Conservation (phyloP, 2,113 vertebrate species). For the Apaloderma vittatum region DNA sequence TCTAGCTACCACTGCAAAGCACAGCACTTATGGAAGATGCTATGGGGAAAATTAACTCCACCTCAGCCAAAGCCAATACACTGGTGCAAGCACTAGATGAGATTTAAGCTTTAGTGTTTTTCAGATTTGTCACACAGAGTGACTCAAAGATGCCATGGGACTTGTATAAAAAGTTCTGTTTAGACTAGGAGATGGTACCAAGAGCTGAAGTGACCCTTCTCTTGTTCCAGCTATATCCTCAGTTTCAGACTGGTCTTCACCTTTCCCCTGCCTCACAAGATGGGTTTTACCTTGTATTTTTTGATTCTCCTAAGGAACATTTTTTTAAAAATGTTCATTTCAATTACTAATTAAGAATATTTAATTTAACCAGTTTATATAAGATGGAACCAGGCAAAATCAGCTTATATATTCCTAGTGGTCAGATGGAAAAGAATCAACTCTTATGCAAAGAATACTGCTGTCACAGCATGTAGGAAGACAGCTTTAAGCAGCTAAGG, state of each 20-base stretch:
- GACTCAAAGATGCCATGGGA: background rate
- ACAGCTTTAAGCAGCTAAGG: background rate
- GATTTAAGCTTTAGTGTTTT: background rate
- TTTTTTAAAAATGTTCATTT: background rate
- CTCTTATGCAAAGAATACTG: background rate
- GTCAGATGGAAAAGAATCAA: background rate
- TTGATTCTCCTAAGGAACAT: slow-evolving; percentile 63
- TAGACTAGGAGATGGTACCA: background rate
- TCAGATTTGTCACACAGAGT: background rate
- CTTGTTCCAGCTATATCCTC: background rate
- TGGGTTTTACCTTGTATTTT: slow-evolving; percentile 75
- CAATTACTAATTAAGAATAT: background rate
- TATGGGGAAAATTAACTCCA: too few relatives aligned
- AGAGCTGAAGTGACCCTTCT: slow-evolving; percentile 74
- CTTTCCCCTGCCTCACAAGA: slow-evolving; percentile 74
- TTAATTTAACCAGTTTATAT: background rate
- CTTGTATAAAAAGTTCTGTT: background rate
- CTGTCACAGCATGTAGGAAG: background rate
- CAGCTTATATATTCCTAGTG: background rate
- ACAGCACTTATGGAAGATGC: too few relatives aligned
- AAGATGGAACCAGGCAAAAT: background rate
- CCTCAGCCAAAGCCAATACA: too few relatives aligned
- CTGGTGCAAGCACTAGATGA: background rate
- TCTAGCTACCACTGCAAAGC: too few relatives aligned
- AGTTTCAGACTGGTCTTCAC: background rate